Percentiles rank a stretch among this genome's conserved stretches.
Conservation (phyloP, 2,888 invertebrate species). For the Cetonia aurata region DNA sequence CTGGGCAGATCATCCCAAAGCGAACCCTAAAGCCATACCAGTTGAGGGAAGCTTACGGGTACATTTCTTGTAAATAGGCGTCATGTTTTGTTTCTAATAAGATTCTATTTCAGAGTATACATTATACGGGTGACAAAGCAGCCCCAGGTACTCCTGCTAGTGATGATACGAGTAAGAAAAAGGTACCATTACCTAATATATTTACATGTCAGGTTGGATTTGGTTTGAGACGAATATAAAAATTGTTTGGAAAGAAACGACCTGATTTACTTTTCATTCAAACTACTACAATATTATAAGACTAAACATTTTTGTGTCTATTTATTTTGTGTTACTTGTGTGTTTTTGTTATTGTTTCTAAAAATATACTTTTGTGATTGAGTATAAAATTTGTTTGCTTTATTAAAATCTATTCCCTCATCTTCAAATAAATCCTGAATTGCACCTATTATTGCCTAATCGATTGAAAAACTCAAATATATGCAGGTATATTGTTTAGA, state of each 20-base stretch:
- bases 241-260: not conserved
- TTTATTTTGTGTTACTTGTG: no score
- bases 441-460: no score
- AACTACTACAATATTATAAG: no score
- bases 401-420: not conserved
- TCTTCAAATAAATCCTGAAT: no score
- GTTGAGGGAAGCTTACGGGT: conserved; percentile 63
- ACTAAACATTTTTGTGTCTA: no score
- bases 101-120: conserved; percentile 11
- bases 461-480: no score
- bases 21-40: conserved; percentile 54
- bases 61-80: conserved; percentile 5
- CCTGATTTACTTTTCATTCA: no score
- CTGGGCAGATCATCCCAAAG: conserved; percentile 68
- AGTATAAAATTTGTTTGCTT: not conserved
- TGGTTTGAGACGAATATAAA: conserved; percentile 56
- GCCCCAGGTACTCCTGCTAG: not conserved
- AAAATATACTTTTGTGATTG: no score
- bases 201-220: conserved; percentile 67
- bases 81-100: not conserved
- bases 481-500: no score
- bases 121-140: conserved; percentile 41
- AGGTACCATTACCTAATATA: conserved; percentile 63
- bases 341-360: no score
- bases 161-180: not conserved